phyloP scores from a whole-genome alignment of 2,797 vertebrate species.

The Sphenopsis melanotis region DNA sequence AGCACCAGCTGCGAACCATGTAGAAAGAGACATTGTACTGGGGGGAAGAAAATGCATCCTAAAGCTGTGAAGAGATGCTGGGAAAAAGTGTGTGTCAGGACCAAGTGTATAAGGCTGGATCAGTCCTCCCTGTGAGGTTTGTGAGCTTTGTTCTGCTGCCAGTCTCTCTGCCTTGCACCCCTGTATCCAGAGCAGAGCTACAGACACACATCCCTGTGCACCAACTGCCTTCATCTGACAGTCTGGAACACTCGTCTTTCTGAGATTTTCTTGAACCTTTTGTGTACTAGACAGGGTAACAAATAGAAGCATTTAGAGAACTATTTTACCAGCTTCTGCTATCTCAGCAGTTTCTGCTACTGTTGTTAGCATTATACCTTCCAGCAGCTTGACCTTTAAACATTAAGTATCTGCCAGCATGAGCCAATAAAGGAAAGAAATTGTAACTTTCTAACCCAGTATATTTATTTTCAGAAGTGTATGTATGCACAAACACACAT shows the following conservation, averaged over 20 bases:
- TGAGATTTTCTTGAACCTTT: neutral
- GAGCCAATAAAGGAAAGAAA: neutral
- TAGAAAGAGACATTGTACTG: neutral
- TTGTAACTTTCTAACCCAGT: neutral
- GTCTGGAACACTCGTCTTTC: neutral
- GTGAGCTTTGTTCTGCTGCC: neutral
- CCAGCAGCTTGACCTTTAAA: constrained; percentile 2
- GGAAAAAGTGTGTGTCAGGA: neutral
- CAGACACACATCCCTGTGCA: neutral
- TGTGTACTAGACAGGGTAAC: neutral
- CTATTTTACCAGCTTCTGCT: neutral
- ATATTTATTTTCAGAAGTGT: neutral
- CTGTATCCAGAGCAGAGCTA: neutral
- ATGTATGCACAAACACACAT: neutral
- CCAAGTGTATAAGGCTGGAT: neutral
- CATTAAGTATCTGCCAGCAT: neutral
- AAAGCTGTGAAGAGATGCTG: neutral
- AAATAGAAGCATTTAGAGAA: neutral
- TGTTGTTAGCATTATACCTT: neutral
- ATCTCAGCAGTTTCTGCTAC: neutral
- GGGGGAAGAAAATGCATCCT: neutral
- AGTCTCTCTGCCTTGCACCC: neutral
- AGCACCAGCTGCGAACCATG: neutral
- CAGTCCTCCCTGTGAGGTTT: neutral
- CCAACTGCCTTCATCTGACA: neutral